These are phyloP conservation scores for Ambastaia sidthimunki DNA, from an alignment of 2,797 vertebrate species.

Conservation along the genomic window DNA sequence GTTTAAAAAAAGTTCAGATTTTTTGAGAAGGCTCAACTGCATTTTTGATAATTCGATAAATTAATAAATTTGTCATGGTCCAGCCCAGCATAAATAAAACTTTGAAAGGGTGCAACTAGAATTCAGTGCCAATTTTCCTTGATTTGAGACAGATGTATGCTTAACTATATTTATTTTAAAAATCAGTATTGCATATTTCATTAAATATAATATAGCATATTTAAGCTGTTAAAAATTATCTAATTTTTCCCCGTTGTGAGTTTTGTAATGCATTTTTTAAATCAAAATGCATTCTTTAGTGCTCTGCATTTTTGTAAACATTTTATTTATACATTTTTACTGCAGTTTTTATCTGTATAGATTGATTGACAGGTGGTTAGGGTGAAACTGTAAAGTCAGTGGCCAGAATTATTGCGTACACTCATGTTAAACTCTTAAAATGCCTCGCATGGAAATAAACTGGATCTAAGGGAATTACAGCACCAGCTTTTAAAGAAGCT, in stretches of 20 bases:
- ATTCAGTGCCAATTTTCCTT: neutral
- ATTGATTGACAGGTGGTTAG: conserved; percentile 17
- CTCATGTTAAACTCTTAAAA: conserved; percentile 22
- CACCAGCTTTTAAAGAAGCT: conserved; percentile 47
- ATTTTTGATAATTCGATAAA: neutral
- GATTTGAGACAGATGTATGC: conserved; percentile 8
- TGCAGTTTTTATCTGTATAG: conserved; percentile 47
- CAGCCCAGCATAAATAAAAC: neutral
- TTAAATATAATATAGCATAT: neutral
- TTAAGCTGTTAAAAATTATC: conserved; percentile 32
- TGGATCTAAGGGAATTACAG: conserved; percentile 52
- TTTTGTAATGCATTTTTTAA: conserved; percentile 28
- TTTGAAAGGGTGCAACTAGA: neutral
- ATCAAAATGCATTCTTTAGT: conserved; percentile 20
- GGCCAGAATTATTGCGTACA: conserved; percentile 25
- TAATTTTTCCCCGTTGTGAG: neutral
- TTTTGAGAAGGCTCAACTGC: neutral
- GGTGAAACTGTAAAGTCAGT: conserved; percentile 39
- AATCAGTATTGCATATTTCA: conserved; percentile 42
- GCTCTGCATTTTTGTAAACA: conserved; percentile 23
- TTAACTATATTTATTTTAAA: conserved; percentile 28
- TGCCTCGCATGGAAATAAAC: conserved; percentile 49
- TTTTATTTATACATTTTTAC: conserved; percentile 53
- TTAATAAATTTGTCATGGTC: neutral
- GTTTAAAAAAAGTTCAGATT: neutral